A percentile compares a stretch with the other conserved stretches of the same genome.
These are phyloP conservation scores for Synanthedon andrenaeformis DNA, from an alignment of 2,888 invertebrate genomes.

Conservation along the genomic window DNA sequence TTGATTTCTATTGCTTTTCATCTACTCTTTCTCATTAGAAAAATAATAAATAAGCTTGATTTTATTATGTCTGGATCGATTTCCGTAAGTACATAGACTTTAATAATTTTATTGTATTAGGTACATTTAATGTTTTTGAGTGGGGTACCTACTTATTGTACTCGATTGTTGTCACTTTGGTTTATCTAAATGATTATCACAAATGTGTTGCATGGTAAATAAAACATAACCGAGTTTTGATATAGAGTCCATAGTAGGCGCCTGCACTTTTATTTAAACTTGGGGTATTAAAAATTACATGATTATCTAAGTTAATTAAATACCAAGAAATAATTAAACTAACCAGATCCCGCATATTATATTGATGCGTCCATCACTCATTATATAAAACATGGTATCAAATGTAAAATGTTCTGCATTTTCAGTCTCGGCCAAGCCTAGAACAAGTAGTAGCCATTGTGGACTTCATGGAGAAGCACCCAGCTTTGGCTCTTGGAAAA, in stretches of 20 bases:
- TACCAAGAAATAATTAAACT: too few species aligned
- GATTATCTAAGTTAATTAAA: too few species aligned
- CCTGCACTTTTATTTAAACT: too few species aligned
- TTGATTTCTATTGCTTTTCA: neutral
- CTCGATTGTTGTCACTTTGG: neutral
- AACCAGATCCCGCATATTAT: too few species aligned
- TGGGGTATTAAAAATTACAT: too few species aligned
- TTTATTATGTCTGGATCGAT: neutral
- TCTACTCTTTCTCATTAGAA: neutral
- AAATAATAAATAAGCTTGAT: neutral
- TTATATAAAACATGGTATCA: too few species aligned
- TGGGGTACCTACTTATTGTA: neutral
- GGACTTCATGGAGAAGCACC: conserved; percentile 59
- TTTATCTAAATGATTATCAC: neutral
- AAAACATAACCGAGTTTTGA: too few species aligned
- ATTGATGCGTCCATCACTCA: too few species aligned
- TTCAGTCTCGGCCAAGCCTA: conserved; percentile 50
- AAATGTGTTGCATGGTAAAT: too few species aligned
- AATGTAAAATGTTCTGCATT: neutral
- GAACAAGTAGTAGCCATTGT: conserved; percentile 58
- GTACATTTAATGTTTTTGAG: neutral
- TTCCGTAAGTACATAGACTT: neutral
- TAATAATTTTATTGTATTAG: neutral
- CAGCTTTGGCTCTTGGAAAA: conserved; percentile 39
- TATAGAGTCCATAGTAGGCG: too few species aligned